Base-by-base conservation (phyloP, 2,888 invertebrate genomes). In the Cryptocephalus primarius region DNA sequence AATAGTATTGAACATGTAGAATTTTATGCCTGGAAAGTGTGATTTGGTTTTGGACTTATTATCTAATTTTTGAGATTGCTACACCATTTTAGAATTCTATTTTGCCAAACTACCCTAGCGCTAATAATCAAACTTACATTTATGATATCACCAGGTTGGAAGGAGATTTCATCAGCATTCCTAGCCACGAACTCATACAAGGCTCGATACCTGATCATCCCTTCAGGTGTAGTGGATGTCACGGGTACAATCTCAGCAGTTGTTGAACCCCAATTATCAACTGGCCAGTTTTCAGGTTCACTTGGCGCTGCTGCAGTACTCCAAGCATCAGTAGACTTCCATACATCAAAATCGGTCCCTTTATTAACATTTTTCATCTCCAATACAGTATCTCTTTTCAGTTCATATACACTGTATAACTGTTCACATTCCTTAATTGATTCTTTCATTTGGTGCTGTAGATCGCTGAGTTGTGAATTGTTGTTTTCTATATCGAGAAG, bases 161-260 rank as follows among this genome's bases (percentile, higher is more conserved):
- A 83, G 13, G 89, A 87, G 33, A 97, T 80, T 68, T 99, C 97
- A 69, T 97, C 99, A 0, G 78, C 76, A 57, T 92, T 93, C 44
- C 96, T 76, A 0, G 95, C 92, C 9, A 82, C 83, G 72, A 99
- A 99, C 67, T 93, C 92, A 66, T 91, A 99, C 41, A 97, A 75
- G 12, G 94, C 95, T 46, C 90, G 80, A 73, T 92, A 95, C 64
- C 85, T 83, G 39, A 75, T 75, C 10, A 71, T 63, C 6, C 68
- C 65, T 8, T 61, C 55, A 48, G 58, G 49, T 13, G 55, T 56
- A 11, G 56, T 50, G 11, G 12, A 14, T 9, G 33, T 22, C 3
- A 8, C 32, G 9, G 42, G 10, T 13, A 13, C 13, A 13, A 60
- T 51, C 31, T 60, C 54, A 10, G 56, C 47, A n/a, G 64, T 44